These are phyloP conservation scores for Morone saxatilis DNA, from an alignment of 2,113 vertebrate species.

Conservation along the genomic window DNA sequence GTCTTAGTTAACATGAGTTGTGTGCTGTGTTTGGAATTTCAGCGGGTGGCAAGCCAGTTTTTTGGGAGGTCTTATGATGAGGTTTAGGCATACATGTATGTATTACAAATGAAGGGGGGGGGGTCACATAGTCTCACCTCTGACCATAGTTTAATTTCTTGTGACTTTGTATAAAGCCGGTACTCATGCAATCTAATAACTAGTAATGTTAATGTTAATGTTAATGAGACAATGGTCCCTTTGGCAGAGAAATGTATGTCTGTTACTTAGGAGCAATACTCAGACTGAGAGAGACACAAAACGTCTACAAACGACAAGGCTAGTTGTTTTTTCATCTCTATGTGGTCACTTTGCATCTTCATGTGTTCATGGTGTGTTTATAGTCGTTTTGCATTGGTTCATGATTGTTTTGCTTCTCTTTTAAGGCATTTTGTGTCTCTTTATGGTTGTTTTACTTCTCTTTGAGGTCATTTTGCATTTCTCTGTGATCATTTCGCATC, in stretches of 20 bases:
- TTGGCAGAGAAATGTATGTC: too few relatives aligned
- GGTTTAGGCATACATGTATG: neutral
- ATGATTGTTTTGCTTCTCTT: neutral
- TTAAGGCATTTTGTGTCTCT: neutral
- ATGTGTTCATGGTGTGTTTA: neutral
- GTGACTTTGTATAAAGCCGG: neutral
- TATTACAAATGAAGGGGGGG: neutral
- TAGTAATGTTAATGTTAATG: too few relatives aligned
- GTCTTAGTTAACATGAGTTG: conserved; percentile 23
- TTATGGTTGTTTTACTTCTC: too few relatives aligned
- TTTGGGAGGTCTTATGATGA: conserved; percentile 1
- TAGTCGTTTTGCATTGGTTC: neutral
- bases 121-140: neutral
- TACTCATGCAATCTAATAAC: neutral
- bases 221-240: neutral
- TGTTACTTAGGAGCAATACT: too few relatives aligned
- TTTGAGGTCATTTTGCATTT: neutral
- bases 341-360: neutral
- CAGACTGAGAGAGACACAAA: neutral
- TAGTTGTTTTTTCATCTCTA: neutral
- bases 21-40: conserved; percentile 11
- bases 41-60: neutral
- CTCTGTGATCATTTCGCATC: neutral
- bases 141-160: neutral
- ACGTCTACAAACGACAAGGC: too few relatives aligned